A percentile compares a stretch with the other conserved stretches of the same genome.
Evolutionary conservation across 2,113 vertebrate species (phyloP).

Genomic region (Geococcyx californianus): DNA sequence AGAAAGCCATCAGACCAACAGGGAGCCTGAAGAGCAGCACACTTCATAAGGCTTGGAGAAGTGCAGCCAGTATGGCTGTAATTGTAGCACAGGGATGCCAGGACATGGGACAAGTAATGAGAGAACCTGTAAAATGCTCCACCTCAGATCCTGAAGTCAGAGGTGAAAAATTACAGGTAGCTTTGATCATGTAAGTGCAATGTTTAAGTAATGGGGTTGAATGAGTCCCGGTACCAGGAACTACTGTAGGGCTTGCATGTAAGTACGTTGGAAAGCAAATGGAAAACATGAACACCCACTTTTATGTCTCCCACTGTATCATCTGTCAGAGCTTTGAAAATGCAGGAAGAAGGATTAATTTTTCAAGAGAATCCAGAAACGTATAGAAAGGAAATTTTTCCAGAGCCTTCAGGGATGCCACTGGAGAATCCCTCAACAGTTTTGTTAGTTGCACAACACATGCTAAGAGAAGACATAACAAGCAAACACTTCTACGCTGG

Average conservation of each 20-base stretch:
- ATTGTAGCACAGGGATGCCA: background rate
- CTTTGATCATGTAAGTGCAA: accelerated
- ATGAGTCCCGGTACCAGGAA: background rate
- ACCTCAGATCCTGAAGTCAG: background rate
- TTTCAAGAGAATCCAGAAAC: background rate
- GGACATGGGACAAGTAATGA: background rate
- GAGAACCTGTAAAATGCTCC: background rate
- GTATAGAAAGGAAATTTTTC: background rate
- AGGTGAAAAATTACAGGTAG: background rate
- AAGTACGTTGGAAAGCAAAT: background rate
- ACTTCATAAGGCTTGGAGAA: background rate
- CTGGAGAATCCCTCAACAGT: background rate
- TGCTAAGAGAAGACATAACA: background rate
- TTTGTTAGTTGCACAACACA: background rate
- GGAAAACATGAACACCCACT: background rate
- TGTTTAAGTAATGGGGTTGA: background rate
- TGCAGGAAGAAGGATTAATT: background rate
- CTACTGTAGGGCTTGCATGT: background rate
- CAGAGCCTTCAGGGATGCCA: background rate
- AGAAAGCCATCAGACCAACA: background rate
- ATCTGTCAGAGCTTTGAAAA: background rate
- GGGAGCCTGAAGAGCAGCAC: accelerated
- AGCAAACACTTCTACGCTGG: background rate
- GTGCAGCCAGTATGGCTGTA: background rate
- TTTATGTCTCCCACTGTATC: background rate